Conservation (phyloP, 1,140 invertebrate genomes). For the Pemphigus obesinymphae region DNA sequence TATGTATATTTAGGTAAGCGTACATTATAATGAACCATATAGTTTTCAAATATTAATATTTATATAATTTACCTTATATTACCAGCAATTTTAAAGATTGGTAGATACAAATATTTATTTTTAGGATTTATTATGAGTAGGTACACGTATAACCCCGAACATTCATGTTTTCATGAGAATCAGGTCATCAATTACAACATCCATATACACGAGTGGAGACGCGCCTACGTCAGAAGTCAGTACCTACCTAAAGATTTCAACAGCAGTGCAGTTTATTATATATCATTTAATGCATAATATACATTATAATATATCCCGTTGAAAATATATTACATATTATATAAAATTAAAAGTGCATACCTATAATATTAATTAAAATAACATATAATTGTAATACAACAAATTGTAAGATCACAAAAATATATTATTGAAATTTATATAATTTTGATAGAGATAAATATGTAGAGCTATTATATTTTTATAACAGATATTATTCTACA, state of each 20-base stretch:
- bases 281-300: neutral
- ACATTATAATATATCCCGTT: too few species aligned
- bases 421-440: too few species aligned
- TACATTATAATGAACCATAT: neutral
- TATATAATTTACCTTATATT: too few species aligned
- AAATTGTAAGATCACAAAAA: too few species aligned
- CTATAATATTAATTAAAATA: too few species aligned
- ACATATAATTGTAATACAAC: too few species aligned
- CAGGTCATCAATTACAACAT: slow-evolving; percentile 24
- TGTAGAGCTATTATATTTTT: too few species aligned
- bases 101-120: neutral
- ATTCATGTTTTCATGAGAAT: slow-evolving; percentile 17
- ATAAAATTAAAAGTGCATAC: too few species aligned
- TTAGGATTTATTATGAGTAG: slow-evolving; percentile 11
- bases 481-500: too few species aligned
- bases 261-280: neutral
- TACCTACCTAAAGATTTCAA: slow-evolving; percentile 5
- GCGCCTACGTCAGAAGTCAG: slow-evolving; percentile 17
- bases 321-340: too few species aligned
- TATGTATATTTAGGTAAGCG: too few species aligned
- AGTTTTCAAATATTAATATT: neutral
- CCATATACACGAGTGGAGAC: slow-evolving; percentile 14
- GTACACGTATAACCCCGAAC: neutral
- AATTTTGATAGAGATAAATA: too few species aligned
- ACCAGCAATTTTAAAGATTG: slow-evolving; percentile 1